phyloP scores from a whole-genome alignment of 2,888 invertebrate genomes.

The Plebejus melissa region DNA sequence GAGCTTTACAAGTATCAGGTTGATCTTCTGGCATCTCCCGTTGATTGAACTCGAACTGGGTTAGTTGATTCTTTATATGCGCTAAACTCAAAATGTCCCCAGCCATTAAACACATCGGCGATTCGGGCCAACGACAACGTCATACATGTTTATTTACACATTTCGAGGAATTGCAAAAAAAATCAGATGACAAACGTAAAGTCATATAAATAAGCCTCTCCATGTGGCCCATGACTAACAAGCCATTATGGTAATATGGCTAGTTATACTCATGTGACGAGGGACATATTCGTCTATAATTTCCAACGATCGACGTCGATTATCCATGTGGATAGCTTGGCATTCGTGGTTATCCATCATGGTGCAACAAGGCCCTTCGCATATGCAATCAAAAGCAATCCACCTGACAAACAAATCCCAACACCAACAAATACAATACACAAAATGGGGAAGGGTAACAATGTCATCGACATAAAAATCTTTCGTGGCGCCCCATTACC shows the following conservation, averaged over 20 bases:
- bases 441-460: neutral
- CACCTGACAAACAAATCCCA: neutral
- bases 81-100: constrained; percentile 4
- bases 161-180: neutral
- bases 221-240: neutral
- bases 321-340: too few relatives aligned
- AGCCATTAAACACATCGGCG: constrained; percentile 3
- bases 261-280: too few relatives aligned
- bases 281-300: neutral
- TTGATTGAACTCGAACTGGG: constrained; percentile 20
- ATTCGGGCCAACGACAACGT: neutral
- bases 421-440: neutral
- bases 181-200: neutral
- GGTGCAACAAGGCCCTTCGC: neutral
- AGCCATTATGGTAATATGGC: too few relatives aligned
- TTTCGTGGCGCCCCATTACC: constrained; percentile 18
- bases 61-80: constrained; percentile 4
- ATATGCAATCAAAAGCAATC: neutral
- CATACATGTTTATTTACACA: constrained; percentile 11
- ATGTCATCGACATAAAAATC: neutral
- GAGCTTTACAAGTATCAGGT: neutral
- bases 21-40: constrained; percentile 4
- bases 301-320: neutral
- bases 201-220: neutral
- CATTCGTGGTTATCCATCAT: neutral